Base-by-base conservation (phyloP, 2,113 vertebrate species). In the Pimephales promelas region DNA sequence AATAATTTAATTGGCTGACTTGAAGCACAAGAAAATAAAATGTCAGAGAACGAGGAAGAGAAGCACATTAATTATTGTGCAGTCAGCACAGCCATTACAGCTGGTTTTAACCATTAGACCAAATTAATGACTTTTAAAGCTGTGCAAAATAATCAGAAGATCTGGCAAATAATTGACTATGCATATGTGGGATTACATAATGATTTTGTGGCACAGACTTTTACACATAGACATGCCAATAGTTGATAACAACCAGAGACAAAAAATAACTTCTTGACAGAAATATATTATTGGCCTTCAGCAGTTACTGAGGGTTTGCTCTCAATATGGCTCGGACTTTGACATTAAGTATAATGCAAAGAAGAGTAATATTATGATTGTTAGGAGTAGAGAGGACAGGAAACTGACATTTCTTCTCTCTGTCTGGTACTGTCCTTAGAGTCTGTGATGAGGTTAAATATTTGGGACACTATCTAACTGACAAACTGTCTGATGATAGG, bases 1-100 rank as follows among this genome's bases (percentile, higher is more conserved):
- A n/a, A 84, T 90, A 7, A 84, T 89, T 90, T 83, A 74, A 84
- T 86, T 85, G 64, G 5, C 28, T 78, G 70, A 64, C 57, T 61
- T 28, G 26, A 66, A 79, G 57, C 54, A 72, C 20, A 28, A 52
- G 45, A 56, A 54, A n/a, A 70, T 49, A 76, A 54, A 73, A 45
- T 66, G 31, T 10, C 47, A 47, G 36, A 62, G 56, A 56, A 59
- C 40, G 43, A 34, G 18, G 16, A 62, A 26, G 70, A 76, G 56
- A 31, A 31, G 52, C 57, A 77, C 85, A 84, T 87, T 70, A 78
- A 81, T 88, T 86, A 88, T 79, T 36, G 79, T 68, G 75, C 54
- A 86, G 57, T 61, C 81, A 87, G 72, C 71, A 47, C 83, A 79
- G 82, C 61, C 45, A 57, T 80, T 84, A 82, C 66, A 85, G 64